Conservation (phyloP, 1,140 invertebrate genomes). For the Octopus bimaculoides region DNA sequence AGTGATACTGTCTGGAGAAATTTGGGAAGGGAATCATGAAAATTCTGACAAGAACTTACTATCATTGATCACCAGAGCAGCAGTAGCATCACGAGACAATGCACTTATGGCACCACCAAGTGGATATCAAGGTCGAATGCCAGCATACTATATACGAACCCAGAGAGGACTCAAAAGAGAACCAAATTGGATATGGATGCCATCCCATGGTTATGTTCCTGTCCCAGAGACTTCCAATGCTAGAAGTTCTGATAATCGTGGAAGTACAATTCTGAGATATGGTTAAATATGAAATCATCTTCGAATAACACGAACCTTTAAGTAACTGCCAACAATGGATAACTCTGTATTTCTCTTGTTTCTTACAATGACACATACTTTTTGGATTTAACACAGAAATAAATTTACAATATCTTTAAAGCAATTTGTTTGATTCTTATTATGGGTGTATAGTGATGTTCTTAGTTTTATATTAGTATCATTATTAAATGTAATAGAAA, state of each 20-base stretch:
- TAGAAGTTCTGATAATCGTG: slow-evolving; percentile 16
- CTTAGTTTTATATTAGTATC: too few relatives aligned
- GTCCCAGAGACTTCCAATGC: slow-evolving; percentile 31
- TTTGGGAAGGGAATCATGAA: background rate
- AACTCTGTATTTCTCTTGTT: background rate
- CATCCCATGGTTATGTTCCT: slow-evolving; percentile 48
- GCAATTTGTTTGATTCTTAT: too few relatives aligned
- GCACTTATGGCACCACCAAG: slow-evolving; percentile 33
- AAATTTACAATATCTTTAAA: slow-evolving; percentile 7
- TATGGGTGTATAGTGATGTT: too few relatives aligned
- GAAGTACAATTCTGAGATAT: slow-evolving; percentile 37
- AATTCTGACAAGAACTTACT: background rate
- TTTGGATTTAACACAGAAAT: slow-evolving; percentile 34
- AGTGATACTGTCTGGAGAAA: background rate
- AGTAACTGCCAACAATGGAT: slow-evolving; percentile 11
- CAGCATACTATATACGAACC: slow-evolving; percentile 22
- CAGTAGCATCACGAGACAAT: background rate
- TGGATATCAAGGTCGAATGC: slow-evolving; percentile 30
- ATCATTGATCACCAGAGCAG: background rate
- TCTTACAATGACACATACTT: slow-evolving; percentile 25
- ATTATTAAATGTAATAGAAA: too few relatives aligned
- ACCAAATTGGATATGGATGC: slow-evolving; percentile 50
- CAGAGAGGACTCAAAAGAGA: slow-evolving; percentile 29
- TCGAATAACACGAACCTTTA: slow-evolving; percentile 11
- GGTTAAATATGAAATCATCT: slow-evolving; percentile 26